Evolutionary conservation across 2,797 vertebrate species (phyloP).

Genomic region (Sitta carolinensis): DNA sequence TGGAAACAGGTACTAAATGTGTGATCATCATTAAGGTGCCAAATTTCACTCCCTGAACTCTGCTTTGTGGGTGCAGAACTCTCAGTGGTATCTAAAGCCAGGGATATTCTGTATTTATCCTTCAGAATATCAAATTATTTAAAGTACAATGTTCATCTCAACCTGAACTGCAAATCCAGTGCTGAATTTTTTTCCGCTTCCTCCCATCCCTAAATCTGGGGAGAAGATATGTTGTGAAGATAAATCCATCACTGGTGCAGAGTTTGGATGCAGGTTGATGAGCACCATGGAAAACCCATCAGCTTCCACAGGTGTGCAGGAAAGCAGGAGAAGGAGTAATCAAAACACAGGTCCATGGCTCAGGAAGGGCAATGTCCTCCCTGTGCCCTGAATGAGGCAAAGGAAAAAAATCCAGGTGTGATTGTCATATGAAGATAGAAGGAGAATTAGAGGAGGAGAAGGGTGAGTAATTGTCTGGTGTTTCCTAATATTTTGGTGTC

Average conservation of each 20-base stretch:
- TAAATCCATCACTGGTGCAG: neutral
- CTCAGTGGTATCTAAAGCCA: neutral
- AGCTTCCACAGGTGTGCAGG: neutral
- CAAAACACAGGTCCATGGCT: neutral
- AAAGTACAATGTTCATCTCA: neutral
- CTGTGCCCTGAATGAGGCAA: neutral
- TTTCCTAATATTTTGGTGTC: neutral
- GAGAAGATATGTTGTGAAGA: neutral
- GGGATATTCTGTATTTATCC: neutral
- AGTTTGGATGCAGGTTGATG: neutral
- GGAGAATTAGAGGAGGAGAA: neutral
- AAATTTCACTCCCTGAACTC: neutral
- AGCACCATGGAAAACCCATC: neutral
- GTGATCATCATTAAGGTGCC: neutral
- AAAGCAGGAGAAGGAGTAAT: neutral
- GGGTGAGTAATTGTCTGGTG: neutral
- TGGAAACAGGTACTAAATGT: neutral
- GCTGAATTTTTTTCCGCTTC: neutral
- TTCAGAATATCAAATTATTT: neutral
- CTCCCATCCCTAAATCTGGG: neutral
- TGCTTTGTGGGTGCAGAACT: neutral
- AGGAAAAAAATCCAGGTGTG: neutral
- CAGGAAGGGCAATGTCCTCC: neutral
- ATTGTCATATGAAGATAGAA: neutral
- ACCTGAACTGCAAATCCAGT: neutral